Base-by-base conservation (phyloP, 2,113 vertebrate genomes). In the Cyprinus carpio region DNA sequence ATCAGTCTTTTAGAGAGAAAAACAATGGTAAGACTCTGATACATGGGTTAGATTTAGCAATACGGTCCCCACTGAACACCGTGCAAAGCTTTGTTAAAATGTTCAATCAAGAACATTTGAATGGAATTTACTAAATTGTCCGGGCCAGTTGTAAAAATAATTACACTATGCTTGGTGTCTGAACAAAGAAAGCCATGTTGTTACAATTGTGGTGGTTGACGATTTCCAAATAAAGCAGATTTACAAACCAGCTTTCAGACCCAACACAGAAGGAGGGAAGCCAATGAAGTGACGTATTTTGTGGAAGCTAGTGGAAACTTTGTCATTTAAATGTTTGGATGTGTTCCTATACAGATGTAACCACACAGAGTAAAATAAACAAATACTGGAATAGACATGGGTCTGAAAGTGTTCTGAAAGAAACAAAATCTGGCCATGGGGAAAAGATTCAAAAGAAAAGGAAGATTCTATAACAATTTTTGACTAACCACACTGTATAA, bases 401-500 rank as follows among this genome's bases (percentile, higher is more conserved):
- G 29, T n/a, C 65, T 34, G 18, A 4, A 72, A 43, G 34, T 72
- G 69, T n/a, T n/a, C 34, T n/a, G 10, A 72, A 11, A 40, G 10
- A n/a, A 43, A 72, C 4, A 11, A 43, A 40, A 13, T n/a, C n/a
- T 10, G 4, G 20, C 4, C 1, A 1, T 65, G 27, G 25, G 75
- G 37, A 23, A 40, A n/a, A 56, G 6, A 18, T 7, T n/a, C 20
- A 83, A 77, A 71, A 60, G 54, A 43, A 75, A 71, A 46, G 51
- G 58, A 40, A 54, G 10, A 27, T 5, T 82, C 43, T 40, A 81
- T 40, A 72, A 49, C 4, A 67, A 27, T 34, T 46, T 15, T 46
- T 67, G 54, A 65, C 34, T 87, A 82, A 34, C 64, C 0, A 8
- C 60, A n/a, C n/a, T n/a, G n/a, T 43, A 65, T 67, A 74, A 84